Evolutionary conservation across 2,888 invertebrate genomes (phyloP).

Genomic region (Omphaloscelis lunosa): DNA sequence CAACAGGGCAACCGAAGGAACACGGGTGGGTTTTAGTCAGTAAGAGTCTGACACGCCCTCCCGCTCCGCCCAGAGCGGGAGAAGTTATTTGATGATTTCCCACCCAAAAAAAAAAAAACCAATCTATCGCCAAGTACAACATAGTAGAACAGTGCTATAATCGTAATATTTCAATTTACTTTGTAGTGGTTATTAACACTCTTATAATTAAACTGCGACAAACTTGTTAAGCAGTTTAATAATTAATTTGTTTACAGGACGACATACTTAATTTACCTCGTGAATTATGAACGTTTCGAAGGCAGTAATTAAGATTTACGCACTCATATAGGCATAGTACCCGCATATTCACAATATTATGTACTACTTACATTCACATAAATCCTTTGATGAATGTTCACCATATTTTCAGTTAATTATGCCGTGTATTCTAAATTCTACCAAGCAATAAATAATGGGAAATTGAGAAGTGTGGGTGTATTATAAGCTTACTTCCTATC

Average conservation of each 20-base stretch:
- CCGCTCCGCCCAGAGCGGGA: too few relatives aligned
- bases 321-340: neutral
- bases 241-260: neutral
- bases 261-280: neutral
- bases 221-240: neutral
- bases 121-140: too few relatives aligned
- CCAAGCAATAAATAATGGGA: neutral
- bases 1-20: too few relatives aligned
- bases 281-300: neutral
- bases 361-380: neutral
- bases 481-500: neutral
- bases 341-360: slow-evolving; percentile 2
- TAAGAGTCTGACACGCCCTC: too few relatives aligned
- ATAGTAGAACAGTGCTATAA: too few relatives aligned
- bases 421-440: neutral
- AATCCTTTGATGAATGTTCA: neutral
- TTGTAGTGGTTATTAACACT: neutral
- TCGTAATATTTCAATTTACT: too few relatives aligned
- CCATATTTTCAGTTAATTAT: slow-evolving; percentile 1
- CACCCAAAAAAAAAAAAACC: too few relatives aligned
- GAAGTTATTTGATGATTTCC: too few relatives aligned
- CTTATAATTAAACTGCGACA: neutral
- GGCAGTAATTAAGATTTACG: slow-evolving; percentile 12
- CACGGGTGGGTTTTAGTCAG: too few relatives aligned
- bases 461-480: neutral